Conservation (phyloP, 2,113 vertebrate species). For the Pelodiscus sinensis region DNA sequence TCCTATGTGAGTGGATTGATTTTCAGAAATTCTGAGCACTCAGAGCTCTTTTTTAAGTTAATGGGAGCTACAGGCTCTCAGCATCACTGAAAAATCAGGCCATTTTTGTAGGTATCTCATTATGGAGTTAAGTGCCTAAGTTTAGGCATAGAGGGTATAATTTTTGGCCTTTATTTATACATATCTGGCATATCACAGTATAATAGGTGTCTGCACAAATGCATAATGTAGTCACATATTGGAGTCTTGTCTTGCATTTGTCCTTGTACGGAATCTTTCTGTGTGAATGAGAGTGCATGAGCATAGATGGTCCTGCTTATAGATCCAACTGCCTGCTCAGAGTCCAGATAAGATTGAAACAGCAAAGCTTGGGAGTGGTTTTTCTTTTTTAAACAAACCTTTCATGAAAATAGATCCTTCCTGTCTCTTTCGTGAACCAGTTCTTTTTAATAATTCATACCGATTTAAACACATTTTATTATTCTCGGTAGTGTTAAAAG, state of each 20-base stretch:
- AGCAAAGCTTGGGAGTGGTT: not conserved
- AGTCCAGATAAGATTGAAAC: not conserved
- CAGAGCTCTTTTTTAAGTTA: not conserved
- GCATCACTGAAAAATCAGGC: not conserved
- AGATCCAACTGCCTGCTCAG: not conserved
- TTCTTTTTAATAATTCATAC: slow-evolving; percentile 19
- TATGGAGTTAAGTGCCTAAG: not conserved
- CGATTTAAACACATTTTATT: slow-evolving; percentile 26
- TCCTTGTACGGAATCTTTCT: not conserved
- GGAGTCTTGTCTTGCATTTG: not conserved
- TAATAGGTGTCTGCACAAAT: not conserved
- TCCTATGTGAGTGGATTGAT: not conserved
- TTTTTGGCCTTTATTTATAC: not conserved
- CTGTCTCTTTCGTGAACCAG: slow-evolving; percentile 24
- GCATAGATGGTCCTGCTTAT: not conserved
- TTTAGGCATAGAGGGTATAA: not conserved
- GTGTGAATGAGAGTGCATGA: not conserved
- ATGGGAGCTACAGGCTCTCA: not conserved
- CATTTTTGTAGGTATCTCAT: not conserved
- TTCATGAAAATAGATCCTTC: slow-evolving; percentile 16
- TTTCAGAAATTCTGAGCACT: not conserved
- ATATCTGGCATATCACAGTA: not conserved
- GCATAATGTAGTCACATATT: not conserved
- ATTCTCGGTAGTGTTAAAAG: not conserved
- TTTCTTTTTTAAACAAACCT: not conserved